phyloP scores from a whole-genome alignment of 2,888 invertebrate species.

The Drosophila limbata region DNA sequence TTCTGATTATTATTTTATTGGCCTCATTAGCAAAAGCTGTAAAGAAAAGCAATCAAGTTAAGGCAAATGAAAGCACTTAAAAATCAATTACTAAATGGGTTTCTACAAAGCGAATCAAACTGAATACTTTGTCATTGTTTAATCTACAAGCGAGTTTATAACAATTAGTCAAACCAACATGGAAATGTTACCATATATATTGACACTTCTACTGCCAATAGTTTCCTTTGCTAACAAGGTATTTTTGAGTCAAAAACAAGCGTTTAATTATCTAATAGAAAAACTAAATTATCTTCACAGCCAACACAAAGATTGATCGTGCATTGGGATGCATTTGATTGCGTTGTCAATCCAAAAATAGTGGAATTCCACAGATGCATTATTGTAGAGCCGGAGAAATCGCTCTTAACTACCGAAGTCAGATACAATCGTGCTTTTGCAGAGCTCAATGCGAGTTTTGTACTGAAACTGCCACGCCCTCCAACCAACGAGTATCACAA shows the following conservation, averaged over 20 bases:
- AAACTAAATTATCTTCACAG: not conserved
- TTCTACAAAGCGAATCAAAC: not conserved
- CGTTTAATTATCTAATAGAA: not conserved
- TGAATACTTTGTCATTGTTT: constrained; percentile 3
- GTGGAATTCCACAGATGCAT: constrained; percentile 6
- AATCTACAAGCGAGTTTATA: not conserved
- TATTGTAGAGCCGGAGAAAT: not conserved
- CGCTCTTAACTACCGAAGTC: constrained; percentile 2
- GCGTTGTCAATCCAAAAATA: not conserved
- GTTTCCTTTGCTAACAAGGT: not conserved
- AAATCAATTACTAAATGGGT: constrained; percentile 7
- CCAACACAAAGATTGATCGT: constrained; percentile 1
- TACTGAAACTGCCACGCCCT: constrained; percentile 8
- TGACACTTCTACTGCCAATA: not conserved
- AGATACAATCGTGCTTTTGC: constrained; percentile 3
- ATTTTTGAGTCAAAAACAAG: not conserved
- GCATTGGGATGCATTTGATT: constrained; percentile 7
- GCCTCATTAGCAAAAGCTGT: not conserved
- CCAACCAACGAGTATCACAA: constrained; percentile 4
- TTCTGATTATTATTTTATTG: not conserved
- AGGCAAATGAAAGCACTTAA: not conserved
- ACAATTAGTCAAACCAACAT: not conserved
- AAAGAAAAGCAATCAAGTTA: not conserved
- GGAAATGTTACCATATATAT: not conserved
- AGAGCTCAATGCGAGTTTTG: constrained; percentile 1